phyloP scores from a whole-genome alignment of 2,888 invertebrate genomes.

The Eupelmus urozonus region DNA sequence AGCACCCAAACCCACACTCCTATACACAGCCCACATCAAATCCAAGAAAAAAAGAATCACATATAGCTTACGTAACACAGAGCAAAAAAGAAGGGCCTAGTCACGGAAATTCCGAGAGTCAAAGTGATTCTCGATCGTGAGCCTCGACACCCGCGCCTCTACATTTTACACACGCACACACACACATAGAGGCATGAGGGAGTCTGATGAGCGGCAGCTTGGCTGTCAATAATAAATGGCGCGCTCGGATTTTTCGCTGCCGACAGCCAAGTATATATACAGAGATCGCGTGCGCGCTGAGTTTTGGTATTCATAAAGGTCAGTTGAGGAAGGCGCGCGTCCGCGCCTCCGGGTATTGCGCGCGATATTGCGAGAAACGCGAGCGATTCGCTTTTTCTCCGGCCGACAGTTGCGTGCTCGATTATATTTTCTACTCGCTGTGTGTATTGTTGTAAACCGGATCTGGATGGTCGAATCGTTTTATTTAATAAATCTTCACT shows the following conservation, averaged over 20 bases:
- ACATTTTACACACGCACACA: no score
- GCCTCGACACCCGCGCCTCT: slow-evolving; percentile 19
- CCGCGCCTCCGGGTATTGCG: neutral
- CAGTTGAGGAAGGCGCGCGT: slow-evolving; percentile 56
- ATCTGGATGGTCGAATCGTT: neutral
- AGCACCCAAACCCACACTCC: slow-evolving; percentile 2
- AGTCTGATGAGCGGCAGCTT: slow-evolving; percentile 60
- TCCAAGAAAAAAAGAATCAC: slow-evolving; percentile 5
- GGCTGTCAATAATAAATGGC: slow-evolving; percentile 53
- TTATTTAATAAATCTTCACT: no score
- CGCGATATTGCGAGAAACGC: neutral
- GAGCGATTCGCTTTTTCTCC: neutral
- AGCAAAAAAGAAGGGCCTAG: slow-evolving; percentile 6
- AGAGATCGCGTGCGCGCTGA: slow-evolving; percentile 66
- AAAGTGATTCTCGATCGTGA: slow-evolving; percentile 42
- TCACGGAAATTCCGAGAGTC: slow-evolving; percentile 46
- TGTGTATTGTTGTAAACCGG: neutral
- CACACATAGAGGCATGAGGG: no score
- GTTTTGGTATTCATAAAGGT: slow-evolving; percentile 73
- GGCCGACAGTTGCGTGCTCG: neutral
- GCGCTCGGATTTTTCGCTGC: slow-evolving; percentile 62
- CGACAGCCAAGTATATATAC: slow-evolving; percentile 52
- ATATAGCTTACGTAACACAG: neutral
- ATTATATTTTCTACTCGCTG: neutral
- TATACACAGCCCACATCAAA: no score